Conservation (phyloP, 2,797 vertebrate species). For the Falco columbarius region DNA sequence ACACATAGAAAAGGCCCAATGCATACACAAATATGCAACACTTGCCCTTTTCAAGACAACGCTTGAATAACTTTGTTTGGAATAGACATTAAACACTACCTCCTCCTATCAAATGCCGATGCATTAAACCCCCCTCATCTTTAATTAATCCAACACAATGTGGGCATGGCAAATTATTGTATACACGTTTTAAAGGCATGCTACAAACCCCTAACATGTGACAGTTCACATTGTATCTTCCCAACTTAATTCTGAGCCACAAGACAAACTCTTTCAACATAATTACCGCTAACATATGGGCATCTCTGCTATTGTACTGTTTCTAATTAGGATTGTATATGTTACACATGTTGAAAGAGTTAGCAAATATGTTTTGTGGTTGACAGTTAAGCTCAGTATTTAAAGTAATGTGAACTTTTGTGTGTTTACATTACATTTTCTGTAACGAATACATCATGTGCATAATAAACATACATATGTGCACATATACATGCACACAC, state of each 20-base stretch:
- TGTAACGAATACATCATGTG: conserved; percentile 21
- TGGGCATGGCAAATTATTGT: not conserved
- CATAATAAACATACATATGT: conserved; percentile 38
- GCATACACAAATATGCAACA: accelerated
- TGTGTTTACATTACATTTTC: conserved; percentile 37
- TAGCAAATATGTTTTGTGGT: conserved; percentile 58
- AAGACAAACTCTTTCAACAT: conserved; percentile 34
- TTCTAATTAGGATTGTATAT: conserved; percentile 56
- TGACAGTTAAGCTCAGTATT: conserved; percentile 52
- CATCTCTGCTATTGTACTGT: conserved; percentile 25
- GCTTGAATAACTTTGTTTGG: not conserved
- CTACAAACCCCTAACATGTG: not conserved
- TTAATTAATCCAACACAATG: not conserved
- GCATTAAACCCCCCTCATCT: not conserved
- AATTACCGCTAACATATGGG: conserved; percentile 34
- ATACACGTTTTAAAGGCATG: not conserved
- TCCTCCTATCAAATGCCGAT: not conserved
- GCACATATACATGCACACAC: not conserved
- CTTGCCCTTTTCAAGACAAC: not conserved
- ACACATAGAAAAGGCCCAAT: not conserved
- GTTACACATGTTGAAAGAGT: conserved; percentile 59
- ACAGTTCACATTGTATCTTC: not conserved
- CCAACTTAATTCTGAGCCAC: not conserved
- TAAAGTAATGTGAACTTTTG: conserved; percentile 49
- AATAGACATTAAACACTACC: not conserved